A percentile compares a stretch with the other conserved stretches of the same genome.
Conservation (phyloP, 2,113 vertebrate species). For the Percina caprodes region DNA sequence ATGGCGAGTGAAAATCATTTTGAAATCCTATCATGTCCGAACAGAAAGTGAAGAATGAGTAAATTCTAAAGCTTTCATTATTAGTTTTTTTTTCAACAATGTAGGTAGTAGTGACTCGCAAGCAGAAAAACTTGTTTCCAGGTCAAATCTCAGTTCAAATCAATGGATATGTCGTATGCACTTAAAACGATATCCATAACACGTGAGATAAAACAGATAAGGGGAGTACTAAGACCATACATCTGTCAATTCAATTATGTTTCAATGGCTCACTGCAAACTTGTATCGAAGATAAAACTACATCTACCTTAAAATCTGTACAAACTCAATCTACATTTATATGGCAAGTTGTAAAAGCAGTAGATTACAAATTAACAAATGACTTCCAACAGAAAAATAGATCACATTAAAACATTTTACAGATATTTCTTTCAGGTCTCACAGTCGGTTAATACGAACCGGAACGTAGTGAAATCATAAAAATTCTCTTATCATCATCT, state of each 20-base stretch:
- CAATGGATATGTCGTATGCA: constrained; percentile 38
- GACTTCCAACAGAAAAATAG: constrained; percentile 63
- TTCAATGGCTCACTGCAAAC: constrained; percentile 78
- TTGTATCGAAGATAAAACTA: constrained; percentile 72
- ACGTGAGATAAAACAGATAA: constrained; percentile 35
- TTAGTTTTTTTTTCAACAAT: constrained; percentile 47
- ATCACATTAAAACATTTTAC: constrained; percentile 73
- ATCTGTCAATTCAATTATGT: constrained; percentile 65
- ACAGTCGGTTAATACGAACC: constrained; percentile 66
- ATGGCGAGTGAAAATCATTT: constrained; percentile 31
- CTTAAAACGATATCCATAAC: constrained; percentile 37
- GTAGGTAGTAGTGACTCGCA: constrained; percentile 64
- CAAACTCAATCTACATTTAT: constrained; percentile 77
- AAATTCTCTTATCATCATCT: constrained; percentile 66
- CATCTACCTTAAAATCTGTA: constrained; percentile 80
- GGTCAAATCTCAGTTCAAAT: constrained; percentile 34
- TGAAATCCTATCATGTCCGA: constrained; percentile 48
- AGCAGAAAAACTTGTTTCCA: constrained; percentile 39
- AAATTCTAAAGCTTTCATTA: constrained; percentile 66
- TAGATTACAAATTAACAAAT: constrained; percentile 59
- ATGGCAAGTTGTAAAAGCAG: constrained; percentile 77
- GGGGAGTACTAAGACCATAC: constrained; percentile 56
- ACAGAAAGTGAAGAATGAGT: constrained; percentile 46
- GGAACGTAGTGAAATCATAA: constrained; percentile 69
- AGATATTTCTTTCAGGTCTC: constrained; percentile 68